Evolutionary conservation across 2,797 vertebrate species (phyloP), one percentile per base, ranked within the genome.

Genomic region (Pristis pectinata): DNA sequence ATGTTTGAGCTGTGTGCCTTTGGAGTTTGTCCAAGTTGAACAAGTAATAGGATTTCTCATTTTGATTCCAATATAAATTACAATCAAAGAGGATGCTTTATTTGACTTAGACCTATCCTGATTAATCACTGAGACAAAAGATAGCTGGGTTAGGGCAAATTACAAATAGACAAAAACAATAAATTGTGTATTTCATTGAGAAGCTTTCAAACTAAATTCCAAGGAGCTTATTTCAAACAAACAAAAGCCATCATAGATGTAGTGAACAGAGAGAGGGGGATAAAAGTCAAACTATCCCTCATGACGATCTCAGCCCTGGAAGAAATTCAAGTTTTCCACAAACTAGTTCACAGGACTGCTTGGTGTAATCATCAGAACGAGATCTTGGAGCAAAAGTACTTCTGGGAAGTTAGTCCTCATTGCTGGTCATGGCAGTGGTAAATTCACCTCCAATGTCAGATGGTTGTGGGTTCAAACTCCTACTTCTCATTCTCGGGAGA

Each of bases 71-170:
- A 64, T 61, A 64, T 64, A 91, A n/a, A 91, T 91, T 91, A 91
- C 87, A 64, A 91, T 64, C 87, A 91, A 64, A 91, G 87, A 91
- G 87, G 59, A 91, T 64, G 59, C 22, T 64, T 64, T 91, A 91
- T 91, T 91, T 91, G 59, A 91, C 87, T 89, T 64, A 37, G 85
- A 34, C 11, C 59, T 64, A 91, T 91, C 56, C 87, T 64, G 87
- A 91, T 91, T 64, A 91, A 91, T 64, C 34, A 5, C 56, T 11
- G 59, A 91, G 87, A 41, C 59, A 37, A 64, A 87, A 59, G 53
- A 56, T 13, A 27, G 11, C 30, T 87, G 83, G 53, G 59, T 30
- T 87, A 34, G 53, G 30, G 37, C 59, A 91, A 64, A 41, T 91
- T 91, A 24, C 87, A 91, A 67, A 67, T 91, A 64, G n/a, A 61